These are phyloP conservation scores for Phoxinus dragarum DNA, from an alignment of 2,797 vertebrate species.

Conservation along the genomic window DNA sequence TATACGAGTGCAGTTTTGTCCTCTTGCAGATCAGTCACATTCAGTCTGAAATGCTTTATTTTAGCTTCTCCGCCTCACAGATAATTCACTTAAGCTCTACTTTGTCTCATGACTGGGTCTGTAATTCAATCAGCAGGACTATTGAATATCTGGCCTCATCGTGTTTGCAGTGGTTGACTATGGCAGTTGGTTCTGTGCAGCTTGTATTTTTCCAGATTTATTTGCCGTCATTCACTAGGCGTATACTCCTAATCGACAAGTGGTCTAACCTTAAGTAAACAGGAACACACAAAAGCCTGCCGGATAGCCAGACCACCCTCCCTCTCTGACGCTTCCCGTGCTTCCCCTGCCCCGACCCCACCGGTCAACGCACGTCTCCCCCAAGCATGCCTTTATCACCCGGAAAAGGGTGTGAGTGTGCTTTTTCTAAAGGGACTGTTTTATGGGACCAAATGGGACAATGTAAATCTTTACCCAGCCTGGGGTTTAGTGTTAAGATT, in stretches of 20 bases:
- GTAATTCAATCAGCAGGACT: slow-evolving; percentile 39
- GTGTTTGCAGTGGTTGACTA: background rate
- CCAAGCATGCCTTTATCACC: slow-evolving; percentile 38
- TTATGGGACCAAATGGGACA: slow-evolving; percentile 9
- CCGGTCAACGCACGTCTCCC: slow-evolving; percentile 4
- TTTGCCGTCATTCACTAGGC: slow-evolving; percentile 15
- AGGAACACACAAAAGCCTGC: slow-evolving; percentile 56
- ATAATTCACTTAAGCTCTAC: background rate
- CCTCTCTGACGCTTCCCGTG: slow-evolving; percentile 22
- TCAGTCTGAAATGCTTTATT: background rate
- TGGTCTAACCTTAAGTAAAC: slow-evolving; percentile 58
- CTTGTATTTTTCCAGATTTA: background rate
- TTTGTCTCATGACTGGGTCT: slow-evolving; percentile 11
- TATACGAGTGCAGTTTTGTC: background rate
- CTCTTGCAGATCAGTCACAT: background rate
- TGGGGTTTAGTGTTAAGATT: slow-evolving; percentile 11
- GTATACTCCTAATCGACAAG: slow-evolving; percentile 26
- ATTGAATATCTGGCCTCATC: slow-evolving; percentile 3
- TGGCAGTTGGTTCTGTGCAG: too few species aligned
- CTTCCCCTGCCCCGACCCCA: slow-evolving; percentile 6
- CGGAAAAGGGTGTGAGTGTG: slow-evolving; percentile 56
- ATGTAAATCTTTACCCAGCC: background rate
- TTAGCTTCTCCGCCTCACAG: slow-evolving; percentile 1
- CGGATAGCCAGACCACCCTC: slow-evolving; percentile 30
- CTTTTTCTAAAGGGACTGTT: background rate